Evolutionary conservation across 2,888 invertebrate species (phyloP), one percentile per base, ranked within the genome.

Genomic region (Erannis defoliaria): DNA sequence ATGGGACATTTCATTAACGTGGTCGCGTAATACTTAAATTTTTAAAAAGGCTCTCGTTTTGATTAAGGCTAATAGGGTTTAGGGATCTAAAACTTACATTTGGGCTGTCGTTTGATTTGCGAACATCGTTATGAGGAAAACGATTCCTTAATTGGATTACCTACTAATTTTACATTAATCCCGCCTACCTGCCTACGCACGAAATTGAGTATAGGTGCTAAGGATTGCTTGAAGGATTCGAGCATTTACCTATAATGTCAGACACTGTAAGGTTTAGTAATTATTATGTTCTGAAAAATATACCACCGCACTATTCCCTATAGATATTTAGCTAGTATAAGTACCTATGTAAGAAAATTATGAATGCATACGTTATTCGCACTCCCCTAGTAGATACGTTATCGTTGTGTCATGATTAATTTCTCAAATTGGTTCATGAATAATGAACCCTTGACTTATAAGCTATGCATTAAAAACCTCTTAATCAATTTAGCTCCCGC

Each of bases 401-500:
- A 29, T 29, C 9, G 26, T 29, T 18, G 23, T 43, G 46, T 31
- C 18, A 31, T 19, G 46, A 33, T 46, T 19, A 33, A 45, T 55
- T 42, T 35, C 45, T 55, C 12, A 9, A 23, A 23, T 42, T 18
- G 26, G 46, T 16, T 37, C 16, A 37, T 37, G 14, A 38, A 18
- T 38, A 26, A 51, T 12, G 38, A 29, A 51, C 51, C 51, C 51
- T 49, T 31, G 23, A 49, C 23, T 53, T 31, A 23, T 43, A 62
- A 66, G 54, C 49, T 67, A 68, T 72, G 66, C 69, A 74, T 73
- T 70, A 70, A 71, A 71, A 74, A 71, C 64, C 51, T 64, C 64
- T 55, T 75, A 75, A 74, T 78, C 72, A 77, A 68, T 73, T 69
- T 71, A 67, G 64, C 67, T 68, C 61, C 70, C 55, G 57, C 64